Base-by-base conservation (phyloP, 2,113 vertebrate genomes). In the Lipophrys pholis region DNA sequence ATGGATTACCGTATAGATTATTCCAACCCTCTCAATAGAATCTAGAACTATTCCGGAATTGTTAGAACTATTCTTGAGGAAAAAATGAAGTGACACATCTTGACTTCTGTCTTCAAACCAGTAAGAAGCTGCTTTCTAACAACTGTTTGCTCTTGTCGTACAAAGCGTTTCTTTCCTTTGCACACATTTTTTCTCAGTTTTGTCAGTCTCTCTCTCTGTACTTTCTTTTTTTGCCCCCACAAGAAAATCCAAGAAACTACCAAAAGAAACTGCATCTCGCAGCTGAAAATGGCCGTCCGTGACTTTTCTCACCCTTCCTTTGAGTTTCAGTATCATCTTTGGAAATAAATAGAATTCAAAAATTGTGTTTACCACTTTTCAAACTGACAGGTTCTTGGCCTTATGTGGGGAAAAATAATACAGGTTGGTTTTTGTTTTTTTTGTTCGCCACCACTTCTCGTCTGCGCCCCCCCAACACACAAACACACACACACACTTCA, bases 351-450 rank as follows among this genome's bases (percentile, higher is more conserved):
- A 75, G 48, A 65, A 30, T 30, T 30, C 21, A 21, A 54, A 11
- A 67, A 64, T 8, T 12, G 53, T 58, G 55, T 65, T 74, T 42
- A 35, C 9, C 3, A 42, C 53, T 61, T 73, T 17, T 17, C 21
- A 67, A 66, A 66, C 17, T 73, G 66, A 50, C 46, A 48, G 15
- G 61, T 38, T 54, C 21, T 40, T 58, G 54, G 45, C 40, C 60
- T 73, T 16, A 7, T 53, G 53, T 57, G 21, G 21, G 21, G 21
- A 4, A 30, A 30, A 4, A 30, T 2, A 30, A 30, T 30, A 2
- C 4, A 4, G 21, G 21, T 30, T 30, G 21, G 21, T 30, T n/a
- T n/a, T n/a, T n/a, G n/a, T n/a, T n/a, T 50, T 57, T 72, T 63
- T 11, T 11, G 50, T 16, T 48, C 6, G 6, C 41, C 41, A 1